Percentiles rank a stretch among this genome's conserved stretches.
These are phyloP conservation scores for Scaptomyza pallida DNA, from an alignment of 1,140 invertebrate species.

Conservation along the genomic window DNA sequence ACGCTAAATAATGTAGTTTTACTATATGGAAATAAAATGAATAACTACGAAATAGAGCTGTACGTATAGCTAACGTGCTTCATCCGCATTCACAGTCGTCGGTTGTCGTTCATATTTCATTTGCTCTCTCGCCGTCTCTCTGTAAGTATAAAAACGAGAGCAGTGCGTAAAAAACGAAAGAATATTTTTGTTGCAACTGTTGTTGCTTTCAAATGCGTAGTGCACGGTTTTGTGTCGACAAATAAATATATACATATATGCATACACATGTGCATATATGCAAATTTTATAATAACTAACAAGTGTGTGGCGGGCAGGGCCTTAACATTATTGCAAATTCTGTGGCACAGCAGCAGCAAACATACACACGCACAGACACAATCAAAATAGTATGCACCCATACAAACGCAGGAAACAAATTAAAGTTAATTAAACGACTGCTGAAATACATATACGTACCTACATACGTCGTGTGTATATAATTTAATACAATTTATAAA, in stretches of 20 bases:
- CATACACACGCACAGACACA: slow-evolving; percentile 21
- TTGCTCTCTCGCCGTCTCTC: slow-evolving; percentile 50
- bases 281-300: slow-evolving; percentile 39
- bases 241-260: slow-evolving; percentile 6
- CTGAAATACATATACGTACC: slow-evolving; percentile 27
- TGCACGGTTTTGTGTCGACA: slow-evolving; percentile 12
- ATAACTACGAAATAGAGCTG: slow-evolving; percentile 25
- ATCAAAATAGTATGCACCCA: slow-evolving; percentile 51
- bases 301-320: slow-evolving; percentile 39
- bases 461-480: slow-evolving; percentile 9
- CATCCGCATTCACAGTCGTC: slow-evolving; percentile 23
- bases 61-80: slow-evolving; percentile 25
- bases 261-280: slow-evolving; percentile 1
- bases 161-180: slow-evolving; percentile 51
- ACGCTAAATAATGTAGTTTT: slow-evolving; percentile 45
- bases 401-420: slow-evolving; percentile 42
- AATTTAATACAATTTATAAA: slow-evolving; percentile 54
- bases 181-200: slow-evolving; percentile 46
- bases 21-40: slow-evolving; percentile 21
- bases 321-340: slow-evolving; percentile 51
- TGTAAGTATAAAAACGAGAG: slow-evolving; percentile 49
- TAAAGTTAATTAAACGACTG: slow-evolving; percentile 54
- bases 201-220: slow-evolving; percentile 32
- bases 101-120: slow-evolving; percentile 33
- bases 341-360: slow-evolving; percentile 26